Evolutionary conservation across 2,113 vertebrate species (phyloP), one percentile per base, ranked within the genome.

Genomic region (Corvus moneduloides): DNA sequence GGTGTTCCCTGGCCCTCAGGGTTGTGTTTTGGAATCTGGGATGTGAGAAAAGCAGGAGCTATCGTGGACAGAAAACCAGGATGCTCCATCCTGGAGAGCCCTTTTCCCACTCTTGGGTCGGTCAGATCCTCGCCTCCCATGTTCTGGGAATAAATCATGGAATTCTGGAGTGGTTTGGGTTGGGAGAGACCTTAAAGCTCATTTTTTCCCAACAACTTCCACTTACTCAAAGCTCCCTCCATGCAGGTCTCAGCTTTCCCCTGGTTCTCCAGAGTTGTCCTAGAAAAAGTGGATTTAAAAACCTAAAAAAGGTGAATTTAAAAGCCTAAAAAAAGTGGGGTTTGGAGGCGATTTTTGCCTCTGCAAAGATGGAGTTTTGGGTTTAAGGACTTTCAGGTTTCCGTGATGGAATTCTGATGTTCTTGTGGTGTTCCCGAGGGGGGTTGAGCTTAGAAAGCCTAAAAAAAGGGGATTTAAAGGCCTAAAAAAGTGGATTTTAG

Each of bases 11-110:
- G 77, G 77, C 22, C 64, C n/a, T 2, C 64, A 33, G 13, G 26
- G 11, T 3, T 39, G 52, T 16, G n/a, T 8, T 62, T 63, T 14
- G 27, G 66, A 18, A 32, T 39, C 14, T 27, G 66, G 85, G 43
- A 30, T 33, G 66, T 3, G 37, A 14, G 51, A 26, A 44, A 78
- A 67, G 7, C 21, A 8, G 37, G 37, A 41, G 37, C 5, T 39
- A 0, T 8, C 43, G 10, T 22, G 27, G 11, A 0, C 6, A 21
- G 28, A 22, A 81, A 32, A 1, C 16, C 48, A 6, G n/a, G 0
- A 5, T 16, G 16, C 28, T 5, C 6, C 39, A 11, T 12, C 63
- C 1, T 4, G 52, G 19, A 66, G 62, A 48, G 13, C 30, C n/a
- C 32, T 20, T 43, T 15, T 13, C 37, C 35, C 11, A 6, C 14